Percentiles rank a stretch among this genome's conserved stretches.
Evolutionary conservation across 2,113 vertebrate genomes (phyloP).

Genomic region (Etheostoma cragini): DNA sequence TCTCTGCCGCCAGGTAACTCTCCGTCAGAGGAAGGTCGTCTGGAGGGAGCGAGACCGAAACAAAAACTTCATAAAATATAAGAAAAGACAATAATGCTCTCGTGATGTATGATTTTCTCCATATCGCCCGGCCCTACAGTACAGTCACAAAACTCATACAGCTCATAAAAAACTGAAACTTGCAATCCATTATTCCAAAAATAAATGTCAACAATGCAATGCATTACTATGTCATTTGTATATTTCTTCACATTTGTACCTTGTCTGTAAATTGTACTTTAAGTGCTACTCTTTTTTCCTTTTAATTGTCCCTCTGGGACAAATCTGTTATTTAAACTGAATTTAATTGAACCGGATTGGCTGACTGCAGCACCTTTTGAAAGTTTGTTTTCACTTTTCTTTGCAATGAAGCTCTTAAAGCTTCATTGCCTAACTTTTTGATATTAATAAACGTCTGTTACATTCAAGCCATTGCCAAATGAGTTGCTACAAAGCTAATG

Average conservation of each 20-base stretch:
- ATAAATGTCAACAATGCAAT: neutral
- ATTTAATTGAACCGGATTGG: neutral
- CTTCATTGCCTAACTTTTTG: too few species aligned
- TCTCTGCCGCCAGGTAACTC: conserved; percentile 82
- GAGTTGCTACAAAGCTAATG: too few species aligned
- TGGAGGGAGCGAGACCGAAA: conserved; percentile 39
- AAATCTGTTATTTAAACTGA: too few species aligned
- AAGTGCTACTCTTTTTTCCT: too few species aligned
- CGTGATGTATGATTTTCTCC: too few species aligned
- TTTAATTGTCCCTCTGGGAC: too few species aligned
- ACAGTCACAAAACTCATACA: neutral
- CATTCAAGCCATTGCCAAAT: too few species aligned
- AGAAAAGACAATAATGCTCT: neutral
- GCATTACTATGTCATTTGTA: too few species aligned
- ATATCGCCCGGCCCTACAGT: too few species aligned
- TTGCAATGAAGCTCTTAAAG: neutral
- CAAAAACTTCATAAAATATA: neutral
- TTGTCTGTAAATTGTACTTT: too few species aligned
- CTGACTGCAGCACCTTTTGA: neutral
- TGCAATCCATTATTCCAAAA: neutral
- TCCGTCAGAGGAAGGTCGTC: conserved; percentile 89
- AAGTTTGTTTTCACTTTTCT: neutral
- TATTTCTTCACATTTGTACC: too few species aligned
- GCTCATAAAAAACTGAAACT: neutral
- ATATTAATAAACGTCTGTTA: too few species aligned